These are phyloP conservation scores for Cyrtonyx montezumae DNA, from an alignment of 2,113 vertebrate genomes.

Conservation along the genomic window DNA sequence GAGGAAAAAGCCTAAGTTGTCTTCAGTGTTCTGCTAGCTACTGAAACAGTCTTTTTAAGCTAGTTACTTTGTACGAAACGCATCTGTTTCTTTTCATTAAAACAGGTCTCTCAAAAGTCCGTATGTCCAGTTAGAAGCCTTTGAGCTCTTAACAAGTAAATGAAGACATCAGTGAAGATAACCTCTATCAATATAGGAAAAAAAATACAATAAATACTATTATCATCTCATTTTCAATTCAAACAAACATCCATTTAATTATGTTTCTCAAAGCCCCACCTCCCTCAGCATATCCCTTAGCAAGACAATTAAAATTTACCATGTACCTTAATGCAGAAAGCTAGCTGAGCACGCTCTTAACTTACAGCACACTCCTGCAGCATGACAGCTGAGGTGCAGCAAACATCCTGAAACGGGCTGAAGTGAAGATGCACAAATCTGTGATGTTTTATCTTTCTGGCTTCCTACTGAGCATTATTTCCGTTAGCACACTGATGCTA, in stretches of 20 bases:
- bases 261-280: background rate
- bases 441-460: background rate
- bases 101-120: background rate
- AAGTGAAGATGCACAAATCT: background rate
- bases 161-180: background rate
- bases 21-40: background rate
- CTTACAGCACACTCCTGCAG: background rate
- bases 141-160: background rate
- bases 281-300: too few relatives aligned
- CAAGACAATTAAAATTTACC: background rate
- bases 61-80: background rate
- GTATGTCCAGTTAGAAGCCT: background rate
- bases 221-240: background rate
- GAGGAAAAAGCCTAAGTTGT: background rate
- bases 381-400: background rate
- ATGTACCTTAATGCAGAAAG: background rate
- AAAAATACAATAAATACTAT: background rate
- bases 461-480: too few relatives aligned
- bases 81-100: background rate
- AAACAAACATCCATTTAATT: too few relatives aligned
- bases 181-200: background rate
- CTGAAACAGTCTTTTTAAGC: background rate
- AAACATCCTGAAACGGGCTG: background rate
- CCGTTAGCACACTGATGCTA: background rate
- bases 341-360: too few relatives aligned